Evolutionary conservation across 2,113 vertebrate species (phyloP).

Genomic region (Daboia siamensis): DNA sequence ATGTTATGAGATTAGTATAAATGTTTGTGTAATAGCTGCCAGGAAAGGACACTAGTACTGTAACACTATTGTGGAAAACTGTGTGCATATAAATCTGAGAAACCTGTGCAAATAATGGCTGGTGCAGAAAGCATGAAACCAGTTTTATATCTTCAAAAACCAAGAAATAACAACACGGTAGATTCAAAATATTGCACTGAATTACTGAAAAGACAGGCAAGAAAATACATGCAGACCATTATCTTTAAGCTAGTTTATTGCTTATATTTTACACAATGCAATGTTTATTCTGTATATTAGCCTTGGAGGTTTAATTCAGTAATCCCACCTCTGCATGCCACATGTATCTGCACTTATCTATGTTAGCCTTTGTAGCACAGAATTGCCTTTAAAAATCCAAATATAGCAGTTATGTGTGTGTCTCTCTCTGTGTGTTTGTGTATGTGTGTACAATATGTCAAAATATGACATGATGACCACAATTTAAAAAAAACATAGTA

Average conservation of each 20-base stretch:
- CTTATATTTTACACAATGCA: background rate
- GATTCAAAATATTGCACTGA: background rate
- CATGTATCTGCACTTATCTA: background rate
- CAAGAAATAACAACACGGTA: constrained; percentile 5
- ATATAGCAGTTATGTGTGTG: background rate
- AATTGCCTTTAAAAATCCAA: background rate
- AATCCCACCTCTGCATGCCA: background rate
- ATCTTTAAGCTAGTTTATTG: background rate
- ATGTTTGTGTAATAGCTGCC: constrained; percentile 1
- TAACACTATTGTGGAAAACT: background rate
- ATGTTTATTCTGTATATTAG: background rate
- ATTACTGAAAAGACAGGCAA: background rate
- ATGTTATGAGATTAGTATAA: background rate
- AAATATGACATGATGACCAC: background rate
- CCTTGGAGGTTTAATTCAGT: background rate
- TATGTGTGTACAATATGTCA: background rate
- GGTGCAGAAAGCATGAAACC: background rate
- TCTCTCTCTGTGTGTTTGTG: background rate
- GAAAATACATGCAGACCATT: background rate
- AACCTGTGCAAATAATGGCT: constrained; percentile 12
- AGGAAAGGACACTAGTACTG: background rate
- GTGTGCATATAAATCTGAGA: background rate
- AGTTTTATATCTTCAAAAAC: background rate
- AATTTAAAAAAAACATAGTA: background rate
- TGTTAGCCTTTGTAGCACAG: background rate